phyloP scores from a whole-genome alignment of 1,140 invertebrate species.

The Lamellibrachia luymesi region DNA sequence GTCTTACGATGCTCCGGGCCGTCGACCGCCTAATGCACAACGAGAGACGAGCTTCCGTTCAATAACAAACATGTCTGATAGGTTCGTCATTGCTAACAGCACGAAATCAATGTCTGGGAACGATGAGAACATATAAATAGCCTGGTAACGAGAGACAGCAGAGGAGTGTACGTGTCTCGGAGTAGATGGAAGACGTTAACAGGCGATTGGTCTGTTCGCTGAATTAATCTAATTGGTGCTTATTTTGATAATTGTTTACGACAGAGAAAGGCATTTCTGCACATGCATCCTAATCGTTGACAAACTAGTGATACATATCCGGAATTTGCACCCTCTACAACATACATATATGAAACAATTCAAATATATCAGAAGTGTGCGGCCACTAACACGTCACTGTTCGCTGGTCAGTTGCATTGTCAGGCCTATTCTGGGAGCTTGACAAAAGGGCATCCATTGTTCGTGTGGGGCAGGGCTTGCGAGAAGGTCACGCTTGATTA shows the following conservation, averaged over 20 bases:
- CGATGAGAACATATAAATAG: not conserved
- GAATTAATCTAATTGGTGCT: not conserved
- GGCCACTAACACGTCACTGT: not conserved
- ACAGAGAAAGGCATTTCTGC: not conserved
- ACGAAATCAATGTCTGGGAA: not conserved
- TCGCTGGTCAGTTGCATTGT: not conserved
- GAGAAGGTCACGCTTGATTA: not conserved
- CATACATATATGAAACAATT: not conserved
- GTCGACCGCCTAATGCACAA: not conserved
- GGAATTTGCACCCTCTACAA: not conserved
- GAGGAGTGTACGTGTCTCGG: not conserved
- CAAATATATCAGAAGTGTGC: not conserved
- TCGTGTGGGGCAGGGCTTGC: not conserved
- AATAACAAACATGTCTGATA: not conserved
- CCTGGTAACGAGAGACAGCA: not conserved
- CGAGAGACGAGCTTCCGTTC: not conserved
- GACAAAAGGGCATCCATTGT: not conserved
- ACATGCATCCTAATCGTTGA: not conserved
- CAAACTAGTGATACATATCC: not conserved
- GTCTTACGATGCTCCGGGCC: not conserved
- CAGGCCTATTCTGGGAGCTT: not conserved
- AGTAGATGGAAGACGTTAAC: not conserved
- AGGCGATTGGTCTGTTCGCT: not conserved
- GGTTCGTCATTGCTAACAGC: not conserved
- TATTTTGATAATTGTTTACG: not conserved